phyloP scores from a whole-genome alignment of 2,888 invertebrate species.

The Halictus quadricinctus region DNA sequence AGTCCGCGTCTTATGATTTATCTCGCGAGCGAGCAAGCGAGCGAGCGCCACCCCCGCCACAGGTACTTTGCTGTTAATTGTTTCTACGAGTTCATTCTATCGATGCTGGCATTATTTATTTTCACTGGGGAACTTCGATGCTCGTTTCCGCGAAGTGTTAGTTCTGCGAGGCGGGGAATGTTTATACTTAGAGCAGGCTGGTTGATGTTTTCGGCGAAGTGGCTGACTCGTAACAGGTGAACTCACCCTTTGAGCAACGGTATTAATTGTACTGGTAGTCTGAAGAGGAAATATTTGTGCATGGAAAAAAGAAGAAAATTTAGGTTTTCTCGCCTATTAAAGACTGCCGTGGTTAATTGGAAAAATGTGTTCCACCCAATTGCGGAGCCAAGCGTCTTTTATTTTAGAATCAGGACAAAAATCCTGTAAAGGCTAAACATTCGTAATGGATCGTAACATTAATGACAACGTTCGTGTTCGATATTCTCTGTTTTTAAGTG shows the following conservation, averaged over 20 bases:
- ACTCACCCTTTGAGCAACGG: neutral
- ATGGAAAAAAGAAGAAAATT: neutral
- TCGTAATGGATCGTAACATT: no score
- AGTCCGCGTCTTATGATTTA: neutral
- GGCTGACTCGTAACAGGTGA: neutral
- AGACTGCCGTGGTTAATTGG: no score
- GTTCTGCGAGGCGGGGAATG: neutral
- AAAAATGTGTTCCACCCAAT: no score
- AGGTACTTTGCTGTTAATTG: neutral
- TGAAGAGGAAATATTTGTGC: neutral
- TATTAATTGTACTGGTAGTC: neutral
- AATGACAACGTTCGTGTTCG: no score
- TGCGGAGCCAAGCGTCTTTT: no score
- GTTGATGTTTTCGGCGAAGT: neutral
- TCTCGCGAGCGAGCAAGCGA: neutral
- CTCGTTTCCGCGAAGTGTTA: neutral
- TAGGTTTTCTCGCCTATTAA: neutral
- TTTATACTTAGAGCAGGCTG: neutral
- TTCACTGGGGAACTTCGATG: neutral
- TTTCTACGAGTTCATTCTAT: neutral
- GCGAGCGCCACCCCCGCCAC: neutral
- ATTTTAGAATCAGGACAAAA: no score
- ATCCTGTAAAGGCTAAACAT: no score
- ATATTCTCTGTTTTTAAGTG: no score
- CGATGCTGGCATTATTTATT: neutral